phyloP scores from a whole-genome alignment of 92 coral and sea anemone species.

The Phenganax stokvisi region DNA sequence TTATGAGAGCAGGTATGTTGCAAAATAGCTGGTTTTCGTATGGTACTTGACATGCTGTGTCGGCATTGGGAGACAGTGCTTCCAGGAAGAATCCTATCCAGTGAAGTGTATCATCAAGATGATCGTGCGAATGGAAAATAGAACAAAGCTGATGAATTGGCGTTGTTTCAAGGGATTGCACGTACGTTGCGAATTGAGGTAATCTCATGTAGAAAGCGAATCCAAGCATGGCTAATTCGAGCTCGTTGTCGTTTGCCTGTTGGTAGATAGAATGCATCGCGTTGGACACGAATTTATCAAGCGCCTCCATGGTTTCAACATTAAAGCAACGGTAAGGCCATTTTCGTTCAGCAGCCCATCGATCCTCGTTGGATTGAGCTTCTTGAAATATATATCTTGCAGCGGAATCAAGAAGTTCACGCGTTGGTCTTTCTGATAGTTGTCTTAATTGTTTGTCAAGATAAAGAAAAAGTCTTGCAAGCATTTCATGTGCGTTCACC shows the following conservation, averaged over 20 bases:
- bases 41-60: background rate
- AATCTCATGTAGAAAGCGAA: background rate
- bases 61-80: background rate
- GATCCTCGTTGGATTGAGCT: background rate
- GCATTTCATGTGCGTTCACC: background rate
- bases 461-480: background rate
- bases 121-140: background rate
- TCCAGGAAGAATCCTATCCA: background rate
- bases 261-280: background rate
- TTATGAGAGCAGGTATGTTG: background rate
- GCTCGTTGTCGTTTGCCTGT: background rate
- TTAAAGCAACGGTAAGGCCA: background rate
- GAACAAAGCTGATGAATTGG: conserved; percentile 1
- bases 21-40: conserved; percentile 1
- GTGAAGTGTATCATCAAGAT: background rate
- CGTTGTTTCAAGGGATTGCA: background rate
- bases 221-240: background rate
- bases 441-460: background rate
- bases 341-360: conserved; percentile 5
- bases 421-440: background rate
- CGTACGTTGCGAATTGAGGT: background rate
- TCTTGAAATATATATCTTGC: background rate
- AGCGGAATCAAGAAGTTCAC: background rate
- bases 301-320: background rate
- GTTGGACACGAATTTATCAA: background rate